These are phyloP conservation scores for Jacana jacana DNA, from an alignment of 2,113 vertebrate species.

Conservation along the genomic window DNA sequence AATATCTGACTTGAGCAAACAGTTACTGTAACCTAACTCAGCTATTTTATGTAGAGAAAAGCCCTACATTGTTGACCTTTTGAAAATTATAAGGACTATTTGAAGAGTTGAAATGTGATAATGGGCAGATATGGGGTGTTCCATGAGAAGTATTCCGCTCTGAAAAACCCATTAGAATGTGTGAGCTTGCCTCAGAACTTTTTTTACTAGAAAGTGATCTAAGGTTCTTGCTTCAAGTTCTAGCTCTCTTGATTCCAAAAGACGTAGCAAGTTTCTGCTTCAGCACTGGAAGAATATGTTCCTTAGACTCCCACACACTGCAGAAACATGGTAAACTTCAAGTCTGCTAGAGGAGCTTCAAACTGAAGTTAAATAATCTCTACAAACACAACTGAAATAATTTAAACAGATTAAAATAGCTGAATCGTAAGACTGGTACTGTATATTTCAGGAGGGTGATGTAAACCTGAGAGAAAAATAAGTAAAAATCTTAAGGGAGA, in stretches of 20 bases:
- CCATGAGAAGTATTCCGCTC: neutral
- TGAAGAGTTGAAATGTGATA: neutral
- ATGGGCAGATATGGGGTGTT: neutral
- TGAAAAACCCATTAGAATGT: neutral
- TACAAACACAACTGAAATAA: neutral
- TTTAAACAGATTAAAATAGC: neutral
- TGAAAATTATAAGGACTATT: neutral
- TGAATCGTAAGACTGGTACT: neutral
- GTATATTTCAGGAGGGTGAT: neutral
- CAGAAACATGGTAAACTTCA: neutral
- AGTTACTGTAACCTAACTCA: neutral
- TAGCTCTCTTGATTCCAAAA: neutral
- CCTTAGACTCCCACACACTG: neutral
- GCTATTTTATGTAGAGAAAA: neutral
- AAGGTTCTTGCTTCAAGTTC: neutral
- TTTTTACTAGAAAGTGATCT: neutral
- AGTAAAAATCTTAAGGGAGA: neutral
- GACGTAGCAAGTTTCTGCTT: neutral
- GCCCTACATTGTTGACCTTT: neutral
- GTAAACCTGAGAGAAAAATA: neutral
- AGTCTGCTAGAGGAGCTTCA: neutral
- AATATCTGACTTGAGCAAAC: neutral
- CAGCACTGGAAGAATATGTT: neutral
- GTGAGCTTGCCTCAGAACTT: neutral
- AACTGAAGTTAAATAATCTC: neutral